These are phyloP conservation scores for Parnassius smintheus DNA, from an alignment of 2,888 invertebrate species.

Conservation along the genomic window DNA sequence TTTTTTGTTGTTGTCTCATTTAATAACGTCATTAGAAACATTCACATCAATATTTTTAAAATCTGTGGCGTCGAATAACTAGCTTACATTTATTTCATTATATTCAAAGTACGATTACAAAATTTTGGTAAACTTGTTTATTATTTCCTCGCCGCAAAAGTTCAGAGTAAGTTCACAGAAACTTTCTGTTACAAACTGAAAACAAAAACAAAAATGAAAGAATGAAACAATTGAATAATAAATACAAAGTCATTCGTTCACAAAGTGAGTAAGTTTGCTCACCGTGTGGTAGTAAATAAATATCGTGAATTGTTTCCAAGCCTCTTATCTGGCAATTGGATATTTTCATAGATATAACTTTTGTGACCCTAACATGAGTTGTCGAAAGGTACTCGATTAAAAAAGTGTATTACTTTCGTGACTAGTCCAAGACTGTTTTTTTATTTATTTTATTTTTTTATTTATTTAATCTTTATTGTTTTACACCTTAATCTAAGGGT, in stretches of 20 bases:
- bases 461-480: too few species aligned
- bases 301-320: constrained; percentile 61
- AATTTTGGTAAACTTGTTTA: background rate
- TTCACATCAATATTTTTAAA: too few species aligned
- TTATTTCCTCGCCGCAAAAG: constrained; percentile 13
- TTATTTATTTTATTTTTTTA: too few species aligned
- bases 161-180: background rate
- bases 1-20: too few species aligned
- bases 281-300: constrained; percentile 61
- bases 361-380: constrained; percentile 40
- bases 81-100: too few species aligned
- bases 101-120: too few species aligned
- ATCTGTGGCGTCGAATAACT: too few species aligned
- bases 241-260: constrained; percentile 57
- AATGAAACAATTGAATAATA: constrained; percentile 61
- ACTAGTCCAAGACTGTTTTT: background rate
- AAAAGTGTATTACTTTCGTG: constrained; percentile 19
- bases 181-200: constrained; percentile 11
- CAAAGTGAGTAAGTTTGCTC: constrained; percentile 49
- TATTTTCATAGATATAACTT: constrained; percentile 63
- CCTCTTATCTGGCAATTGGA: constrained; percentile 73
- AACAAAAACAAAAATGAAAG: constrained; percentile 33
- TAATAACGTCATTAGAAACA: too few species aligned
- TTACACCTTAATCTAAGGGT: too few species aligned
- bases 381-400: constrained; percentile 40